A percentile compares a stretch with the other conserved stretches of the same genome.
phyloP scores from a whole-genome alignment of 2,113 vertebrate species.

The Antigone vipio region DNA sequence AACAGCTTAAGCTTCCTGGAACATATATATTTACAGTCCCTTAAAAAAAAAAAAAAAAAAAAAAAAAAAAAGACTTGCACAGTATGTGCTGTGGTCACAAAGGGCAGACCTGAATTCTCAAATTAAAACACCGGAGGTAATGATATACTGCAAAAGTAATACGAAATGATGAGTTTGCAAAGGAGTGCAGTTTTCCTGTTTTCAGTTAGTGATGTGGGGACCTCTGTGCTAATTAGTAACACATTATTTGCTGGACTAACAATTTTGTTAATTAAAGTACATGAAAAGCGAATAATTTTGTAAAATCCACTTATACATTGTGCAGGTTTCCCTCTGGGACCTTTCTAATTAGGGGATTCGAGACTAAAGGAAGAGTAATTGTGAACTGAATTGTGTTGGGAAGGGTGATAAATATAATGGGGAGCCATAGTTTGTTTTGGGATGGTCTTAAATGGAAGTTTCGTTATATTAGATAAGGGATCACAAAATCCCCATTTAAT shows the following conservation, averaged over 20 bases:
- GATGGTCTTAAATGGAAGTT: conserved; percentile 12
- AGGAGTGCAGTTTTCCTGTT: neutral
- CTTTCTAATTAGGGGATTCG: neutral
- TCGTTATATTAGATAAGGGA: conserved; percentile 60
- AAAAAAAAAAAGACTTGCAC: neutral
- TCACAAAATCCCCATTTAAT: conserved; percentile 61
- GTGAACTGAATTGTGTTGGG: conserved; percentile 6
- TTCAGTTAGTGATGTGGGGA: neutral
- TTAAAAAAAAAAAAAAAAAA: neutral
- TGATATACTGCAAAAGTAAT: neutral
- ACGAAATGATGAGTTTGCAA: neutral
- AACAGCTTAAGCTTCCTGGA: neutral
- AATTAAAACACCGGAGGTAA: neutral
- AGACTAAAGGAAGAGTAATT: neutral
- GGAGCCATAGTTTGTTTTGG: neutral
- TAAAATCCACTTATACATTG: neutral
- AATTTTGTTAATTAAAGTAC: conserved; percentile 13
- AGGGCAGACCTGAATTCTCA: neutral
- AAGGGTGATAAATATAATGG: conserved; percentile 20
- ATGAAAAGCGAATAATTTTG: neutral
- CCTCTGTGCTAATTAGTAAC: neutral
- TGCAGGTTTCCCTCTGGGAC: neutral
- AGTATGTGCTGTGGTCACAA: neutral
- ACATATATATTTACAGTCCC: neutral
- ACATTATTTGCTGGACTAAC: neutral